Evolutionary conservation across 2,888 invertebrate genomes (phyloP).

Genomic region (Sarcophaga caerulescens): DNA sequence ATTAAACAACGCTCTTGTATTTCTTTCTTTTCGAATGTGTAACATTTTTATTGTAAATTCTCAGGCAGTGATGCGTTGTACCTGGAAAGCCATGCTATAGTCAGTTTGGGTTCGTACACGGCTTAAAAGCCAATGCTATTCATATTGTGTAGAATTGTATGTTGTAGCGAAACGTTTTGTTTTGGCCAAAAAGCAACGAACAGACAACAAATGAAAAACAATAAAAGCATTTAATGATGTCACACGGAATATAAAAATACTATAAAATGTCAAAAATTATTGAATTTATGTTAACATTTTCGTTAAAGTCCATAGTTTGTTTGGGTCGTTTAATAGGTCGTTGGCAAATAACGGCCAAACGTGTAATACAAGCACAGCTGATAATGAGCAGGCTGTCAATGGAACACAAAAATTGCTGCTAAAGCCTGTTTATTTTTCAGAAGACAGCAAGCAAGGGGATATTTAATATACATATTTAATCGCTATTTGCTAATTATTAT

Average conservation of each 20-base stretch:
- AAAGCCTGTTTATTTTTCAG: too few species aligned
- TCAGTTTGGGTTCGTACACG: constrained; percentile 12
- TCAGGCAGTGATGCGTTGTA: constrained; percentile 64
- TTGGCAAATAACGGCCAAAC: constrained; percentile 33
- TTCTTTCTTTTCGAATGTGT: constrained; percentile 42
- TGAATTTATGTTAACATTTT: constrained; percentile 70
- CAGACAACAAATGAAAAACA: constrained; percentile 64
- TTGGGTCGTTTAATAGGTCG: constrained; percentile 8
- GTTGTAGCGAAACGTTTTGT: constrained; percentile 52
- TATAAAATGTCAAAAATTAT: constrained; percentile 72
- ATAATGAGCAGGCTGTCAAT: background rate
- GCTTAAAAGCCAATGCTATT: background rate
- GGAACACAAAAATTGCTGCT: too few species aligned
- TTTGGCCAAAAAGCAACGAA: constrained; percentile 63
- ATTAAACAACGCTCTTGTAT: constrained; percentile 56
- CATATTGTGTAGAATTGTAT: constrained; percentile 32
- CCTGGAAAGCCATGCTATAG: constrained; percentile 55
- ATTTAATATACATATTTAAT: constrained; percentile 38
- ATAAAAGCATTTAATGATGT: constrained; percentile 71
- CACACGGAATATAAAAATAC: constrained; percentile 71
- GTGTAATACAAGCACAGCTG: constrained; percentile 47
- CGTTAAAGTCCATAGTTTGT: constrained; percentile 42
- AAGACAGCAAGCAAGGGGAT: background rate
- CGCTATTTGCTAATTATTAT: constrained; percentile 32
- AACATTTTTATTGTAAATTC: constrained; percentile 61